Evolutionary conservation across 2,797 vertebrate genomes (phyloP), one percentile per base, ranked within the genome.

Genomic region (Gymnoscopelus microlampas): DNA sequence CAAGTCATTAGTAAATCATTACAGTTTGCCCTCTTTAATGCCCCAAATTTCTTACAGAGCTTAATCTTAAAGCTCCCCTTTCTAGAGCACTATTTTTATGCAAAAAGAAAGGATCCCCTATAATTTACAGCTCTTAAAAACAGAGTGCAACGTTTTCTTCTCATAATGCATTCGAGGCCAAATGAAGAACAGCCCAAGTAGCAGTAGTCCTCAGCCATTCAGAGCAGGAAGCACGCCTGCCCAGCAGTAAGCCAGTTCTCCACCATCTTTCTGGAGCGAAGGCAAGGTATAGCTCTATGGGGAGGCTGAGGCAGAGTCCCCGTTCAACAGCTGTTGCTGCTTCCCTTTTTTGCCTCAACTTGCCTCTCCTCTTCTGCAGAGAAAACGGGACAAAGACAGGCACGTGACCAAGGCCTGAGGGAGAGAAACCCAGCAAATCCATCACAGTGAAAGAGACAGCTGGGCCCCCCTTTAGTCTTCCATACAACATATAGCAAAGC

Each of bases 271-370:
- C 48, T 0, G 1, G 29, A 3, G 66, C 57, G 78, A 65, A 68
- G 51, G 76, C 61, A 72, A 60, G 39, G 75, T 73, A 66, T 71
- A 70, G 56, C 61, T 68, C 24, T 48, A 47, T 66, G 68, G 53
- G 53, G 19, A 74, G 71, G 59, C 70, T 60, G 49, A 54, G 6
- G n/a, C 53, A 49, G 32, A 55, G 24, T 60, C 71, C 19, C 66
- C 66, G 29, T 79, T 47, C 60, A 73, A 32, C 83, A 85, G 83
- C 85, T 88, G 85, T 53, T 80, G 59, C 44, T 58, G 6, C 7
- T 49, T 29, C 14, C 54, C 44, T 10, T 44, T 44, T 44, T 14
- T 57, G 66, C 70, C 51, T 71, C 64, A 15, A 19, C 74, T 73
- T 67, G 53, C 71, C 65, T 60, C 61, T 68, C 66, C 68, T 78